Base-by-base conservation (phyloP, 2,797 vertebrate species). In the Remorina albescens region DNA sequence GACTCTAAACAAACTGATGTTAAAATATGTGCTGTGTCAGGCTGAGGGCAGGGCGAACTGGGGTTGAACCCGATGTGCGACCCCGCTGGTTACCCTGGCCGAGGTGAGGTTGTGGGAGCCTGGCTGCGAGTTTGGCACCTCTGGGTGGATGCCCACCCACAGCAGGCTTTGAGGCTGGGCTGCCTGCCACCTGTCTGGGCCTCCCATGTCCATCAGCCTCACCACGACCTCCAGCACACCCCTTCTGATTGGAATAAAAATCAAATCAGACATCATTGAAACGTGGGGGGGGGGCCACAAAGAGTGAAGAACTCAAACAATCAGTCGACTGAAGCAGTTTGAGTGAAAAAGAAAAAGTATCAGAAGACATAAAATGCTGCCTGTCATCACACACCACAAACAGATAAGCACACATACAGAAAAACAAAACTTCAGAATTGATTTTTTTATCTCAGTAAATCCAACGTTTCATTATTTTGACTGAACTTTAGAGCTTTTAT, bases 101-200 rank as follows among this genome's bases (percentile, higher is more conserved):
- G 65, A 86, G 86, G 88, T 81, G 88, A 90, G 78, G 86, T 81
- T 88, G 90, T 91, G 88, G 83, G 89, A 90, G 90, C 67, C 74
- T 39, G 75, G 81, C 82, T 80, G 82, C 69, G 80, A 89, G 87
- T 93, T 93, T 92, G 84, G 88, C 94, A 93, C 94, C 93, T 94
- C 88, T 67, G 67, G 87, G 80, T 82, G 82, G 79, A 86, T 67
- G 57, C 81, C 85, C 90, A 88, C 86, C 91, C 91, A 90, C 88
- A 78, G 82, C 71, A 86, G 85, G 80, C 88, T 86, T 83, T 64
- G 78, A 79, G 74, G 71, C 81, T 74, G 80, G 89, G 87, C 88
- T 67, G 74, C 78, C 82, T 88, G 90, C 88, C 94, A 94, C 86
- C 94, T 94, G 93, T 93, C 90, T 89, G 88, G 78, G 74, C 76